These are phyloP conservation scores for Halichoeres trimaculatus DNA, from an alignment of 2,113 vertebrate genomes.

Conservation along the genomic window DNA sequence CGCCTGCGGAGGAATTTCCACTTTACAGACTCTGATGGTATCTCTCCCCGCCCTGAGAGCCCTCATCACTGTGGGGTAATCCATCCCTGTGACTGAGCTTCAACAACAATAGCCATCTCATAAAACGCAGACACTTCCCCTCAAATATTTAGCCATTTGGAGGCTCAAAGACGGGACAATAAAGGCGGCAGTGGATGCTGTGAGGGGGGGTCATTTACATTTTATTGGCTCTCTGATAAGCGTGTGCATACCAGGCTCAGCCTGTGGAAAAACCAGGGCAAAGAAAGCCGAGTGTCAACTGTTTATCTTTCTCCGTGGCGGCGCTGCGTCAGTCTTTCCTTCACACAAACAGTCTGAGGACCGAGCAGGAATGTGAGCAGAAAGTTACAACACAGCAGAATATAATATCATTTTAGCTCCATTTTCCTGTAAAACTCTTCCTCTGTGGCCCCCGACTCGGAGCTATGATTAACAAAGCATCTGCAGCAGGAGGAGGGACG, in stretches of 20 bases:
- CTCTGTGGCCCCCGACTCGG: conserved; percentile 12
- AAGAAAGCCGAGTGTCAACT: conserved; percentile 10
- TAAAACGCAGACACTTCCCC: conserved; percentile 59
- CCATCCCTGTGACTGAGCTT: conserved; percentile 78
- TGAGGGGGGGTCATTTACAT: conserved; percentile 49
- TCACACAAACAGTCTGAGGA: conserved; percentile 1
- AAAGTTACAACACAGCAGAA: not conserved
- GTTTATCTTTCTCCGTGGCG: conserved; percentile 41
- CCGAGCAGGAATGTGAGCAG: not conserved
- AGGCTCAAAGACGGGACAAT: conserved; percentile 62
- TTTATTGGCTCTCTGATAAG: conserved; percentile 46
- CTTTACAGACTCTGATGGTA: conserved; percentile 49
- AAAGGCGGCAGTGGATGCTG: conserved; percentile 43
- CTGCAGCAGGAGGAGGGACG: conserved; percentile 39
- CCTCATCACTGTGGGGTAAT: conserved; percentile 58
- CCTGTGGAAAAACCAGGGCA: too few relatives aligned
- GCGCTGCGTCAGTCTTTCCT: conserved; percentile 48
- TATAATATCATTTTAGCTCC: conserved; percentile 1
- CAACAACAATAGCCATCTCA: conserved; percentile 75
- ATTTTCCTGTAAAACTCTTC: conserved; percentile 19
- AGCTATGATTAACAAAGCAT: conserved; percentile 63
- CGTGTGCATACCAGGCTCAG: conserved; percentile 21
- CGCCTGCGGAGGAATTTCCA: conserved; percentile 52
- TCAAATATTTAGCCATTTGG: conserved; percentile 70
- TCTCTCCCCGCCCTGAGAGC: conserved; percentile 27